Conservation (phyloP, 2,797 vertebrate genomes). For the Scarus forsteni region DNA sequence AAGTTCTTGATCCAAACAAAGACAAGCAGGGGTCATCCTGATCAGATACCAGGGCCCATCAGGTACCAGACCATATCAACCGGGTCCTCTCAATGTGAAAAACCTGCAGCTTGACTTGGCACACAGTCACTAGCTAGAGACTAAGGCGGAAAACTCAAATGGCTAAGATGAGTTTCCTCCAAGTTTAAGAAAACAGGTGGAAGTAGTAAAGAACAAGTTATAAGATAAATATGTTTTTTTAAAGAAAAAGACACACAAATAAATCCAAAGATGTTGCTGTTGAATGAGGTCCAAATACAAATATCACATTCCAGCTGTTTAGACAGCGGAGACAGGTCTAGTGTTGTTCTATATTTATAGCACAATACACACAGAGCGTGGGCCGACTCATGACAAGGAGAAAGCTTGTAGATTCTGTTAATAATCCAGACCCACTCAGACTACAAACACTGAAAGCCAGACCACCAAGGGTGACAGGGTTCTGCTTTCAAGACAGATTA, state of each 20-base stretch:
- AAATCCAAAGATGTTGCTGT: too few species aligned
- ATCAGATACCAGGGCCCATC: too few species aligned
- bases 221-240: too few species aligned
- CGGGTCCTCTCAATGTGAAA: too few species aligned
- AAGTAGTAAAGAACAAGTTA: not conserved
- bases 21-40: too few species aligned
- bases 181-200: not conserved
- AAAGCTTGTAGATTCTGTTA: constrained; percentile 13
- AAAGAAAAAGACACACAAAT: too few species aligned
- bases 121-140: too few species aligned
- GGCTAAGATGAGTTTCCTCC: too few species aligned
- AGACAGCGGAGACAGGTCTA: constrained; percentile 29
- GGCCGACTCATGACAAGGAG: constrained; percentile 15
- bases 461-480: constrained; percentile 34
- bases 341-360: constrained; percentile 24
- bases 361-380: constrained; percentile 22
- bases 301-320: constrained; percentile 56
- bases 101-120: too few species aligned
- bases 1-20: too few species aligned
- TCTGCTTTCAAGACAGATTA: constrained; percentile 39
- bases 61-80: too few species aligned
- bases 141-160: too few species aligned
- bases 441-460: constrained; percentile 11
- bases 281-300: constrained; percentile 13
- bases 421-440: constrained; percentile 26